Evolutionary conservation across 2,113 vertebrate genomes (phyloP).

Genomic region (Chionodraco myersi): DNA sequence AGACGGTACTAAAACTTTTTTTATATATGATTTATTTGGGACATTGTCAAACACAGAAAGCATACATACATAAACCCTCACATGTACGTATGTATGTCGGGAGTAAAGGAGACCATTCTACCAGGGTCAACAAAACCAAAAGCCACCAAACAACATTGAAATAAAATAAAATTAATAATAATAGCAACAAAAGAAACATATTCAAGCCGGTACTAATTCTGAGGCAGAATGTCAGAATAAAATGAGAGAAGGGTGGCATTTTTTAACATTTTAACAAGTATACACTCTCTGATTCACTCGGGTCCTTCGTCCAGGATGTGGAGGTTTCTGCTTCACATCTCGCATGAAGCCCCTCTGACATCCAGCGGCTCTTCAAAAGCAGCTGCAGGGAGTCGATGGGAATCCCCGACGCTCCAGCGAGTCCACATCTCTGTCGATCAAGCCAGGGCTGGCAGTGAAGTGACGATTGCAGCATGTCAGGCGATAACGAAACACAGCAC

Average conservation of each 20-base stretch:
- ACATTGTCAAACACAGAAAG: too few relatives aligned
- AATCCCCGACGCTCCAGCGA: background rate
- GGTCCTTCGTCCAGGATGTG: background rate
- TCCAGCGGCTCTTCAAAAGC: background rate
- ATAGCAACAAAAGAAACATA: too few relatives aligned
- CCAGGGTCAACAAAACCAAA: too few relatives aligned
- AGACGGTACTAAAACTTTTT: too few relatives aligned
- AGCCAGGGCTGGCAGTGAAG: background rate
- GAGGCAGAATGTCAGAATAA: background rate
- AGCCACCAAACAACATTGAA: too few relatives aligned
- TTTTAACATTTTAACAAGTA: background rate
- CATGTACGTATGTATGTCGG: too few relatives aligned
- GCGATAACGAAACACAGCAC: background rate
- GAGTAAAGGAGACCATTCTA: too few relatives aligned
- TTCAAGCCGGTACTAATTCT: background rate
- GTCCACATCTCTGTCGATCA: background rate
- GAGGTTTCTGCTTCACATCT: background rate
- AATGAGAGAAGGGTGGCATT: background rate
- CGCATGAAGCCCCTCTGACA: background rate
- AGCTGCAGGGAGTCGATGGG: background rate
- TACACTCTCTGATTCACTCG: background rate
- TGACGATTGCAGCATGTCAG: background rate
- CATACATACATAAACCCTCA: too few relatives aligned
- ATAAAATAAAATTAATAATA: too few relatives aligned
- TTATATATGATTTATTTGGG: too few relatives aligned